A percentile compares a stretch with the other conserved stretches of the same genome.
Evolutionary conservation across 2,797 vertebrate species (phyloP).

Genomic region (Acanthis flammea): DNA sequence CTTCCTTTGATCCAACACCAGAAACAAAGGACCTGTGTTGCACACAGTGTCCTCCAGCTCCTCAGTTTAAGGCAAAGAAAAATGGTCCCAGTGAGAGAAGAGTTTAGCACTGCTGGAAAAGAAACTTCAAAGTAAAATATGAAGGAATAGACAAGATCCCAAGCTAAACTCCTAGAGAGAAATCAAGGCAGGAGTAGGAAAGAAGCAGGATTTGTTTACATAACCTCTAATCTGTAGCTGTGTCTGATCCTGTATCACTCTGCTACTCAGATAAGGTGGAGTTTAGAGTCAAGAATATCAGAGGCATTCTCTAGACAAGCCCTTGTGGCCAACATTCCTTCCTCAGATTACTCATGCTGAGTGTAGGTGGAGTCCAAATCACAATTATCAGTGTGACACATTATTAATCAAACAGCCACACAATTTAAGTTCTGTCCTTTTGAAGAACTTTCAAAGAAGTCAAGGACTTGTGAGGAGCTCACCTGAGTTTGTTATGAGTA

Average conservation of each 20-base stretch:
- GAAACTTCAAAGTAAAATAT: not conserved
- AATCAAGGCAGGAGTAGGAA: not conserved
- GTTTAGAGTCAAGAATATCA: not conserved
- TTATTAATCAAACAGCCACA: not conserved
- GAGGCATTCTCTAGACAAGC: not conserved
- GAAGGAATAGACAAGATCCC: not conserved
- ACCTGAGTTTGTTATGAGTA: not conserved
- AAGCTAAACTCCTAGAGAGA: not conserved
- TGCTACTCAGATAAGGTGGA: not conserved
- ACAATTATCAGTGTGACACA: not conserved
- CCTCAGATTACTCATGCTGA: not conserved
- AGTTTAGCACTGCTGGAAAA: not conserved
- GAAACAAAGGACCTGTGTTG: not conserved
- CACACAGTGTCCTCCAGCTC: not conserved
- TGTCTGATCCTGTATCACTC: not conserved
- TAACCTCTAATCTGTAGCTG: not conserved
- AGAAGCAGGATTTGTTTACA: conserved; percentile 1
- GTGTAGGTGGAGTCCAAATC: not conserved
- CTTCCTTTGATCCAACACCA: not conserved
- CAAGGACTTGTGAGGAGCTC: not conserved
- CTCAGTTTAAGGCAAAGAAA: not conserved
- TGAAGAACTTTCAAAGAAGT: not conserved
- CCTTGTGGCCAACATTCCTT: not conserved
- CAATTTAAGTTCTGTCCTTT: not conserved
- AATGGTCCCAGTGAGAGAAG: not conserved